Evolutionary conservation across 2,888 invertebrate genomes (phyloP), one percentile per base, ranked within the genome.

Genomic region (Synanthedon vespiformis): DNA sequence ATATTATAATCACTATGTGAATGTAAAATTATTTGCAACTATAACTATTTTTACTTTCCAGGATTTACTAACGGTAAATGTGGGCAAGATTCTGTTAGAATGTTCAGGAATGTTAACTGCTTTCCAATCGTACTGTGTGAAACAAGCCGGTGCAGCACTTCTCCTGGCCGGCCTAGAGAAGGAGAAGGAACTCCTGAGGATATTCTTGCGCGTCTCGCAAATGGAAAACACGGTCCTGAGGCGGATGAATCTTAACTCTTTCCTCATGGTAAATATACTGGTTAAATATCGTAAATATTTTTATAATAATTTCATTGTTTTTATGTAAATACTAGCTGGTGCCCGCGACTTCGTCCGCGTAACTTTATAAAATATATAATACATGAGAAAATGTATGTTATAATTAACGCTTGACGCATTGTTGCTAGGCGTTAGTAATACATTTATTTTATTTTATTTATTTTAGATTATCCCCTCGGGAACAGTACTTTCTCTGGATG

Each of bases 231-330:
- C 95, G 16, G 93, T 96, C 58, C 86, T 98, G 62, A 89, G 98
- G 63, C 90, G 97, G 64, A 98, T 98, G 97, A 97, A 97, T 78
- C 89, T 98, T 50, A 96, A 97, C 83, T 97, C 98, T n/a, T 98
- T 98, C 83, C 91, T 98, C 53, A 98, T 98, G 97, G 97, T 95
- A 77, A 79, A 83, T 63, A 49, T 49, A 49, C 6, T 8, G 34
- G 2, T 34, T 34, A 10, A 10, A 34, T 34, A 10, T 34, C 34
- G 27, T 27, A 1, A 12, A 41, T 16, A 16, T 14, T 48, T 13
- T 48, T 48, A 22, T 22, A 16, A 16, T 16, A 16, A 22, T 34
- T 34, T 10, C 34, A 8, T 10, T 13, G 8, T 44, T 44, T 48
- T 34, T 27, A 48, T 48, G n/a, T 44, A 34, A 50, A 22, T 22